Conservation (phyloP, 2,113 vertebrate genomes). For the Parotia lawesii region DNA sequence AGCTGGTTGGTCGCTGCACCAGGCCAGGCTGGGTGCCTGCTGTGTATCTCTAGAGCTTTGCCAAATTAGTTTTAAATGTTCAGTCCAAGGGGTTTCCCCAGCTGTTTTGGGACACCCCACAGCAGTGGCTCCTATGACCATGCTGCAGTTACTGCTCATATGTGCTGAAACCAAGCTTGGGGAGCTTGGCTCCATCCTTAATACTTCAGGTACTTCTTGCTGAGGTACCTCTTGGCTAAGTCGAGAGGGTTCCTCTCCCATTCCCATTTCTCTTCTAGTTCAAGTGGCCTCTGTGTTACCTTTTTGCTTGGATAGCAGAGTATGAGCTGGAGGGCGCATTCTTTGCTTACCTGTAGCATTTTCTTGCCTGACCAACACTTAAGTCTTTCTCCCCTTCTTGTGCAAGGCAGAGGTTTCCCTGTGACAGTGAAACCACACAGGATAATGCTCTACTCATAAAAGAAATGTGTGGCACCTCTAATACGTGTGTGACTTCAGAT, state of each 20-base stretch:
- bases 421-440: not conserved
- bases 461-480: not conserved
- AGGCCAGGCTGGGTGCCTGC: not conserved
- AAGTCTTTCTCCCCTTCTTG: not conserved
- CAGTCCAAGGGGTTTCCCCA: not conserved
- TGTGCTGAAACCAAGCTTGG: not conserved
- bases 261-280: not conserved
- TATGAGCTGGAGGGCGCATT: not conserved
- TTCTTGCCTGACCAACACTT: not conserved
- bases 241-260: not conserved
- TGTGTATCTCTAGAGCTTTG: not conserved
- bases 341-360: not conserved
- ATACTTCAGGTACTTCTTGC: not conserved
- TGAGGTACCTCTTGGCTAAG: not conserved
- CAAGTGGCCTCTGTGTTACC: not conserved
- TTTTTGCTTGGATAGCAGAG: not conserved
- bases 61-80: not conserved
- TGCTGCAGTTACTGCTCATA: not conserved
- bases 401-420: not conserved
- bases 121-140: accelerated
- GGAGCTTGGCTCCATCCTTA: not conserved
- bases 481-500: not conserved
- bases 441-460: not conserved
- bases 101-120: not conserved
- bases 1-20: not conserved